Conservation (phyloP, 53 echinoderm and acorn worm genomes). For the Arbacia lixula region DNA sequence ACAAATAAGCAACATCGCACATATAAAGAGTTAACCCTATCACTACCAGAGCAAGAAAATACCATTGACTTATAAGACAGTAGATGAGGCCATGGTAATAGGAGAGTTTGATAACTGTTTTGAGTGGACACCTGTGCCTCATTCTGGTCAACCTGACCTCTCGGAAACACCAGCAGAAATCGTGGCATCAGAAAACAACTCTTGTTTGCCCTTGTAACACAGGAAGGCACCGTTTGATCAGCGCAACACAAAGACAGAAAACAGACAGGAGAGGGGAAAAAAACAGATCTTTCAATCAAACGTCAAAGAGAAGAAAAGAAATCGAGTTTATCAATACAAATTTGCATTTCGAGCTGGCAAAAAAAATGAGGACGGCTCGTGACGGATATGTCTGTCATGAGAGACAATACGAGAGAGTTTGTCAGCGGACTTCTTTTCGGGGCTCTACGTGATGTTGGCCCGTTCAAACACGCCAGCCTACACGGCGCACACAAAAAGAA, state of each 20-base stretch:
- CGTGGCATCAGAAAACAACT: no score
- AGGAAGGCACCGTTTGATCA: constrained; percentile 37
- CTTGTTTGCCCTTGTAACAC: not conserved
- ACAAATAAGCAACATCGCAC: no score
- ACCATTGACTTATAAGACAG: no score
- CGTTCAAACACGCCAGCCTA: constrained; percentile 17
- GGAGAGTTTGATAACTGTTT: no score
- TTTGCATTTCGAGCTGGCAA: constrained; percentile 12
- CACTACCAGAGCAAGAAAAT: no score
- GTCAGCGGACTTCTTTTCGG: not conserved
- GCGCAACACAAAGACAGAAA: not conserved
- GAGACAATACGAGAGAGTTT: constrained; percentile 19
- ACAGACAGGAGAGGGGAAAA: not conserved
- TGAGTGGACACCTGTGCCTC: no score
- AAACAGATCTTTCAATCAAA: not conserved
- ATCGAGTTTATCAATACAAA: constrained; percentile 15
- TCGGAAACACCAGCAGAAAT: no score
- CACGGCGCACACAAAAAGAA: not conserved
- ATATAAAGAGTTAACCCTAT: no score
- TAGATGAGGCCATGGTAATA: no score
- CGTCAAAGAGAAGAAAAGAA: not conserved
- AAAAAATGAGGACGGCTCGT: constrained; percentile 14
- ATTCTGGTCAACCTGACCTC: no score
- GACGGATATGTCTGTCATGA: constrained; percentile 27
- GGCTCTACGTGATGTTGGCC: constrained; percentile 18